A percentile compares a stretch with the other conserved stretches of the same genome.
phyloP scores from a whole-genome alignment of 2,113 vertebrate species.

The Sylvilagus bachmani region DNA sequence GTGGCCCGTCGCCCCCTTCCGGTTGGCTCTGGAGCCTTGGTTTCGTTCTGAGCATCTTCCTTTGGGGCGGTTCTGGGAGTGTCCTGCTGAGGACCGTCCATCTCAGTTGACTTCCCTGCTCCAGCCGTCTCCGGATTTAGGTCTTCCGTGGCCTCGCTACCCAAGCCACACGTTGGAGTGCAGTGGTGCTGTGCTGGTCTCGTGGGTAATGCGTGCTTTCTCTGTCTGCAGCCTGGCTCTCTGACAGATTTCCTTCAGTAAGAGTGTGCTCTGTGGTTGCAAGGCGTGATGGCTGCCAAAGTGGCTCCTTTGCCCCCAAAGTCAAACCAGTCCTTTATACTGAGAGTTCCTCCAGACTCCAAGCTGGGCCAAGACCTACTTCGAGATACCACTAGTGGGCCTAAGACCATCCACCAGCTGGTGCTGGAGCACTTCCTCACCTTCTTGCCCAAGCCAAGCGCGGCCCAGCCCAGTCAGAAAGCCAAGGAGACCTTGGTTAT shows the following conservation, averaged over 20 bases:
- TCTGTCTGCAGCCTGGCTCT: slow-evolving; percentile 49
- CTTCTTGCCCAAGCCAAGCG: slow-evolving; percentile 70
- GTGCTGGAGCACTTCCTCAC: slow-evolving; percentile 80
- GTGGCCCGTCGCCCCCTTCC: neutral
- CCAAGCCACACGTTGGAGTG: neutral
- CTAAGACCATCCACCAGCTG: slow-evolving; percentile 79
- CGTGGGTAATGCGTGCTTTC: slow-evolving; percentile 56
- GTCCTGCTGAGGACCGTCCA: neutral
- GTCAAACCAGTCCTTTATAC: slow-evolving; percentile 70
- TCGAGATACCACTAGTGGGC: slow-evolving; percentile 51
- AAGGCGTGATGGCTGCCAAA: slow-evolving; percentile 73
- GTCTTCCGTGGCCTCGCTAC: neutral
- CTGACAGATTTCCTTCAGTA: slow-evolving; percentile 1
- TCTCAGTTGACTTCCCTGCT: neutral
- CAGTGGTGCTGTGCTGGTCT: neutral
- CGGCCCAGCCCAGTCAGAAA: slow-evolving; percentile 57
- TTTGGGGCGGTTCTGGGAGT: neutral
- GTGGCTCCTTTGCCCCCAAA: slow-evolving; percentile 64
- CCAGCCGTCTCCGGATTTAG: neutral
- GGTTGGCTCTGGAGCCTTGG: neutral
- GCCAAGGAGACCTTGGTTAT: slow-evolving; percentile 69
- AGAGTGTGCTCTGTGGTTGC: slow-evolving; percentile 57
- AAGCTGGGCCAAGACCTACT: slow-evolving; percentile 70
- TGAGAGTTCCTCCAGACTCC: slow-evolving; percentile 74
- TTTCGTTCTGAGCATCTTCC: neutral